phyloP scores from a whole-genome alignment of 2,888 invertebrate species.

The Stenotaenia linearis region DNA sequence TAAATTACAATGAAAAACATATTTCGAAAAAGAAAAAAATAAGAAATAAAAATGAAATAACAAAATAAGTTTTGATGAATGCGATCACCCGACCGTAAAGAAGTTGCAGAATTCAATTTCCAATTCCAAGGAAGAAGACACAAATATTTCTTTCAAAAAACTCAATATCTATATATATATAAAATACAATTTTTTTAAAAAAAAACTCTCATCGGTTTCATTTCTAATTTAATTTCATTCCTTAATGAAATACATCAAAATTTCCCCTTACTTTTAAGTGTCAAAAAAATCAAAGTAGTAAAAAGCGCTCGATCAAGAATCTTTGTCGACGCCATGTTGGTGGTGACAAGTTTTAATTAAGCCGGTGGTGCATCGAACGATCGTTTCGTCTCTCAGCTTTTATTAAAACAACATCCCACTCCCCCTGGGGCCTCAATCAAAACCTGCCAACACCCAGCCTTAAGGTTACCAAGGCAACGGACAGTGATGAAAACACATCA shows the following conservation, averaged over 20 bases:
- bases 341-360: slow-evolving; percentile 17
- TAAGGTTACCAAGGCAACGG: background rate
- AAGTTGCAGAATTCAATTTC: background rate
- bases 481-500: background rate
- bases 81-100: background rate
- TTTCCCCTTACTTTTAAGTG: background rate
- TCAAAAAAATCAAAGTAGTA: background rate
- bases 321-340: background rate
- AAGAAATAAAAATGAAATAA: too few relatives aligned
- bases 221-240: too few relatives aligned
- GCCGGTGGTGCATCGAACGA: slow-evolving; percentile 17
- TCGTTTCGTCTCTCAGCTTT: background rate
- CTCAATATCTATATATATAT: too few relatives aligned
- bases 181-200: too few relatives aligned
- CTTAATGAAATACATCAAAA: too few relatives aligned
- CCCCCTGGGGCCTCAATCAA: background rate
- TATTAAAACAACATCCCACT: slow-evolving; percentile 6
- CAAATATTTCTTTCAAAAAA: background rate
- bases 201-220: too few relatives aligned
- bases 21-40: background rate
- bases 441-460: slow-evolving; percentile 1
- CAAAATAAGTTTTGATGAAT: background rate
- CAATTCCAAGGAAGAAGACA: background rate
- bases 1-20: too few relatives aligned
- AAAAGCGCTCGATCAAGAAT: background rate